These are phyloP conservation scores for Drosophila gaucha DNA, from an alignment of 2,888 invertebrate species.

Conservation along the genomic window DNA sequence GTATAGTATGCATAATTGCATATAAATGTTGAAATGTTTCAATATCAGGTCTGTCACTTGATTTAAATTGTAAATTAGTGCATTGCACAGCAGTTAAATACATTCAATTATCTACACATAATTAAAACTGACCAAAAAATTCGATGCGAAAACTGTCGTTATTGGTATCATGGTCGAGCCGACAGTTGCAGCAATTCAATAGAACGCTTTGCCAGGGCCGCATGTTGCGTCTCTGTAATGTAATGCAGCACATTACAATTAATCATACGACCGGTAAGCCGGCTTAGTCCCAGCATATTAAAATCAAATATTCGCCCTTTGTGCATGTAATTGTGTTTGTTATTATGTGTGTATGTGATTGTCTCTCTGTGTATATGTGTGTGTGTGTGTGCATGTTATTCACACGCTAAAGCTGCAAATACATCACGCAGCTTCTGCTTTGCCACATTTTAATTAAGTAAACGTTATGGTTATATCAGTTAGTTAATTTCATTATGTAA, in stretches of 20 bases:
- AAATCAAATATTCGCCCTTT: slow-evolving; percentile 68
- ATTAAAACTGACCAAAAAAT: slow-evolving; percentile 39
- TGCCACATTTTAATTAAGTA: slow-evolving; percentile 73
- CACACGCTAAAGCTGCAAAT: slow-evolving; percentile 50
- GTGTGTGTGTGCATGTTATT: slow-evolving; percentile 30
- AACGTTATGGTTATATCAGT: slow-evolving; percentile 62
- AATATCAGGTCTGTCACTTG: slow-evolving; percentile 8
- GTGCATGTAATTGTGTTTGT: slow-evolving; percentile 41
- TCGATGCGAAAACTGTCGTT: slow-evolving; percentile 8
- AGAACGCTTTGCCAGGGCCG: slow-evolving; percentile 27
- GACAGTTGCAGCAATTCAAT: slow-evolving; percentile 36
- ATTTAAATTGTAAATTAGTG: slow-evolving; percentile 26
- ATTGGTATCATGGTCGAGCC: slow-evolving; percentile 19
- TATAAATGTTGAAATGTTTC: slow-evolving; percentile 2
- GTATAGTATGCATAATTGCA: background rate
- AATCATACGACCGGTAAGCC: slow-evolving; percentile 75
- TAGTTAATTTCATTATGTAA: slow-evolving; percentile 76
- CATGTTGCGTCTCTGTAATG: slow-evolving; percentile 47
- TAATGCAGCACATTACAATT: slow-evolving; percentile 73
- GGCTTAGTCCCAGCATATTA: slow-evolving; percentile 66
- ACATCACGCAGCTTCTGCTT: slow-evolving; percentile 41
- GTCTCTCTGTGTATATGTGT: background rate
- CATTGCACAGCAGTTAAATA: slow-evolving; percentile 5
- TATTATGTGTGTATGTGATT: slow-evolving; percentile 1
- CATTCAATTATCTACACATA: slow-evolving; percentile 29